Evolutionary conservation across 2,113 vertebrate species (phyloP).

Genomic region (Phyllopteryx taeniolatus): DNA sequence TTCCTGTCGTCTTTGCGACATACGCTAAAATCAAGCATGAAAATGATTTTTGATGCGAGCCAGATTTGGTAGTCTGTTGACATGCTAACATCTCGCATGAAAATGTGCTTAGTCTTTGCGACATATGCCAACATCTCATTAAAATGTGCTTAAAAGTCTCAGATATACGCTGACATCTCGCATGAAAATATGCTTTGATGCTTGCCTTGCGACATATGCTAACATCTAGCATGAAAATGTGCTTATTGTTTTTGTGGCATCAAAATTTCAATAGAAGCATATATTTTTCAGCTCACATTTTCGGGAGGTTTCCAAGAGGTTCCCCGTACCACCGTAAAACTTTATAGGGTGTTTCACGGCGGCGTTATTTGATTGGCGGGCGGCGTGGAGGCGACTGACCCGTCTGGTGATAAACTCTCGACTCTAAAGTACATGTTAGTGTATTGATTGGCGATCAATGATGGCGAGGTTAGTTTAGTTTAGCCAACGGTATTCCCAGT

Average conservation of each 20-base stretch:
- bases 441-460: slow-evolving; percentile 14
- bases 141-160: too few relatives aligned
- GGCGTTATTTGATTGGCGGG: slow-evolving; percentile 61
- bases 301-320: neutral
- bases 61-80: too few relatives aligned
- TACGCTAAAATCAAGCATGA: too few relatives aligned
- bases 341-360: slow-evolving; percentile 57
- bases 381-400: slow-evolving; percentile 59
- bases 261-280: too few relatives aligned
- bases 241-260: too few relatives aligned
- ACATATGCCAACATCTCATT: neutral
- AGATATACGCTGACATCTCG: too few relatives aligned
- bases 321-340: neutral
- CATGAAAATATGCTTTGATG: too few relatives aligned
- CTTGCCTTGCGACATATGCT: too few relatives aligned
- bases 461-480: slow-evolving; percentile 24
- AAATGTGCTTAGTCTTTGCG: neutral
- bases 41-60: too few relatives aligned
- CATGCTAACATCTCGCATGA: neutral
- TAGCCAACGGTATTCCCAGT: slow-evolving; percentile 2
- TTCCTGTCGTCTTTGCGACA: too few relatives aligned
- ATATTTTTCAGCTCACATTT: too few relatives aligned
- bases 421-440: neutral
- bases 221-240: too few relatives aligned
- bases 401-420: slow-evolving; percentile 23